Conservation (phyloP, 2,113 vertebrate genomes). For the Silurus meridionalis region DNA sequence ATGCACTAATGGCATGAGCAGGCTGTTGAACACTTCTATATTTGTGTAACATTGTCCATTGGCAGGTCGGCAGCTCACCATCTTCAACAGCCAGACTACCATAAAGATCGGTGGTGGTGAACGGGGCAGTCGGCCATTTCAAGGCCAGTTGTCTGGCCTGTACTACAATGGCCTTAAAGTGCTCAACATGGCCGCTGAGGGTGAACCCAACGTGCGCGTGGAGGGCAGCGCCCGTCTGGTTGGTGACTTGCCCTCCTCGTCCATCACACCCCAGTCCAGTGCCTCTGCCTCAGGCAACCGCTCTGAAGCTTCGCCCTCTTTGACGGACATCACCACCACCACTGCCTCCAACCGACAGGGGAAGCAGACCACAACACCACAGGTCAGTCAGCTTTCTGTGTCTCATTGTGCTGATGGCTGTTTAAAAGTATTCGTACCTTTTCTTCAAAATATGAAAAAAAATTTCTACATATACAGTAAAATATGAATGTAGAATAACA, state of each 20-base stretch:
- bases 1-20: slow-evolving; percentile 59
- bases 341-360: slow-evolving; percentile 90
- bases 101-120: slow-evolving; percentile 96
- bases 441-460: background rate
- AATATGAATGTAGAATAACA: background rate
- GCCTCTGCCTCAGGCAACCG: slow-evolving; percentile 95
- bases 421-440: background rate
- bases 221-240: slow-evolving; percentile 96
- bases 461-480: background rate
- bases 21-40: slow-evolving; percentile 83
- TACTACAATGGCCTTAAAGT: slow-evolving; percentile 99
- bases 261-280: slow-evolving; percentile 97
- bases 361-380: slow-evolving; percentile 81
- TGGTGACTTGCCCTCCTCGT: slow-evolving; percentile 95
- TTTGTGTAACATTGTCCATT: slow-evolving; percentile 83
- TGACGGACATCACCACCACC: slow-evolving; percentile 95
- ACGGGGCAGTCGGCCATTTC: slow-evolving; percentile 85
- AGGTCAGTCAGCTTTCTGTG: slow-evolving; percentile 66
- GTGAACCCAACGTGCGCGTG: slow-evolving; percentile 91
- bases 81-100: slow-evolving; percentile 99
- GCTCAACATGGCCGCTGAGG: slow-evolving; percentile 98
- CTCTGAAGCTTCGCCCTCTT: slow-evolving; percentile 91
- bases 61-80: slow-evolving; percentile 98
- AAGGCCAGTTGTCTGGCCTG: slow-evolving; percentile 97
- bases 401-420: slow-evolving; percentile 28